Percentiles rank a stretch among this genome's conserved stretches.
These are phyloP conservation scores for Hecatera dysodea DNA, from an alignment of 2,888 invertebrate genomes.

Conservation along the genomic window DNA sequence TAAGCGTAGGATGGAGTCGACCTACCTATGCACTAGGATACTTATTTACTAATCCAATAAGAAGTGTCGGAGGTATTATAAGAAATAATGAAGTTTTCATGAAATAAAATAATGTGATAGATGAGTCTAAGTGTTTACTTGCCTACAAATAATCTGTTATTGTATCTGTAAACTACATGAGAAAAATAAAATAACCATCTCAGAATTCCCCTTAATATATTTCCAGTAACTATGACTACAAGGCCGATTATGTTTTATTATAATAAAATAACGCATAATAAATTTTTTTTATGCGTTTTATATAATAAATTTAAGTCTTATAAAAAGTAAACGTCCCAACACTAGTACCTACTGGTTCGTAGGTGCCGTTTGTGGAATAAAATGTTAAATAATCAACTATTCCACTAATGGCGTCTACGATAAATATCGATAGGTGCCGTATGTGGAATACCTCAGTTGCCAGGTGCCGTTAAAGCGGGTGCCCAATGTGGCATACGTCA, in stretches of 20 bases:
- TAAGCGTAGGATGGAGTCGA: background rate
- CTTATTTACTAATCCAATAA: background rate
- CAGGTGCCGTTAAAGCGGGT: too few relatives aligned
- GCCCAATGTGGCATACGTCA: too few relatives aligned
- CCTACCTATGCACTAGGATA: background rate
- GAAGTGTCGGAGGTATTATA: background rate
- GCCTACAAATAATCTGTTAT: background rate
- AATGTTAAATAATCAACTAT: too few relatives aligned
- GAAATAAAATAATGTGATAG: background rate
- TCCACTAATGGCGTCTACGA: too few relatives aligned
- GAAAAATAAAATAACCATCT: background rate
- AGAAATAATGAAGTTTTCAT: background rate
- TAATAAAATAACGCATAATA: too few relatives aligned
- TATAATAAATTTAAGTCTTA: too few relatives aligned
- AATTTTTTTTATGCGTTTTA: too few relatives aligned
- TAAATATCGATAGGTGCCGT: too few relatives aligned
- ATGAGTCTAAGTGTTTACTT: constrained; percentile 6
- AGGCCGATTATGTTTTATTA: background rate
- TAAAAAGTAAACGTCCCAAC: too few relatives aligned
- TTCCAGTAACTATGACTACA: background rate
- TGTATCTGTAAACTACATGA: background rate
- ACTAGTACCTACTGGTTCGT: too few relatives aligned
- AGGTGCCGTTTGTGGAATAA: too few relatives aligned
- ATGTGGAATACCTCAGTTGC: too few relatives aligned
- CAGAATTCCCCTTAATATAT: background rate